These are phyloP conservation scores for Cryptoblepharus egeriae DNA, from an alignment of 2,797 vertebrate species.

Conservation along the genomic window DNA sequence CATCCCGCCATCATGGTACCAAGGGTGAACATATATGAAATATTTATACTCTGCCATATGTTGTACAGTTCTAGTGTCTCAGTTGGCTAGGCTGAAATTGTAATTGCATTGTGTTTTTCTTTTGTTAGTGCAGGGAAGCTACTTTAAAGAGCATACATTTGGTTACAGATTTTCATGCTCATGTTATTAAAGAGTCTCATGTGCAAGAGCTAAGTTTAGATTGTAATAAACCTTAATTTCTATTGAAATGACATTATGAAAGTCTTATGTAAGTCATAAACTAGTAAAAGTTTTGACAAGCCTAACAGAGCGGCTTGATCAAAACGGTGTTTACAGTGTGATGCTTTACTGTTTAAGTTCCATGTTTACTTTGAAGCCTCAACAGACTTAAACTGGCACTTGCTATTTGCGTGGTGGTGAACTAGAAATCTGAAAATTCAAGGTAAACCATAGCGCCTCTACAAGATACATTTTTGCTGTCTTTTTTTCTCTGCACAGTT, in stretches of 20 bases:
- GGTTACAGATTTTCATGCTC: slow-evolving; percentile 48
- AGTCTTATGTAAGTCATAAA: not conserved
- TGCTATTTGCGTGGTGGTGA: not conserved
- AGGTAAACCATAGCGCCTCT: not conserved
- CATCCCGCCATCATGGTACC: too few relatives aligned
- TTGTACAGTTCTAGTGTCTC: slow-evolving; percentile 49
- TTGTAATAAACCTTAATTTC: not conserved
- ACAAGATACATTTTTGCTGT: not conserved
- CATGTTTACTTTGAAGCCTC: not conserved
- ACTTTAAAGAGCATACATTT: slow-evolving; percentile 47
- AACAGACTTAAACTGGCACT: not conserved
- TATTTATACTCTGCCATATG: slow-evolving; percentile 64
- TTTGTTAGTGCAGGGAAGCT: slow-evolving; percentile 52
- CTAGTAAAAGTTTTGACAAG: not conserved
- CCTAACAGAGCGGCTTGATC: not conserved
- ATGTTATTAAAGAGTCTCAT: slow-evolving; percentile 40
- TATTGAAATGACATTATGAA: not conserved
- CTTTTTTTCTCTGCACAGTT: not conserved
- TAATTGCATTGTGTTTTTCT: slow-evolving; percentile 65
- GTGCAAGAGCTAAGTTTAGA: slow-evolving; percentile 4
- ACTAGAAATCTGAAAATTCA: not conserved
- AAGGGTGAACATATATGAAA: too few relatives aligned
- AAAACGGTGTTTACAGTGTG: not conserved
- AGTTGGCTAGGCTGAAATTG: slow-evolving; percentile 55
- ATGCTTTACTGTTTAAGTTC: not conserved